Percentiles rank a stretch among this genome's conserved stretches.
Conservation (phyloP, 2,797 vertebrate species). For the Buphagus erythrorhynchus region DNA sequence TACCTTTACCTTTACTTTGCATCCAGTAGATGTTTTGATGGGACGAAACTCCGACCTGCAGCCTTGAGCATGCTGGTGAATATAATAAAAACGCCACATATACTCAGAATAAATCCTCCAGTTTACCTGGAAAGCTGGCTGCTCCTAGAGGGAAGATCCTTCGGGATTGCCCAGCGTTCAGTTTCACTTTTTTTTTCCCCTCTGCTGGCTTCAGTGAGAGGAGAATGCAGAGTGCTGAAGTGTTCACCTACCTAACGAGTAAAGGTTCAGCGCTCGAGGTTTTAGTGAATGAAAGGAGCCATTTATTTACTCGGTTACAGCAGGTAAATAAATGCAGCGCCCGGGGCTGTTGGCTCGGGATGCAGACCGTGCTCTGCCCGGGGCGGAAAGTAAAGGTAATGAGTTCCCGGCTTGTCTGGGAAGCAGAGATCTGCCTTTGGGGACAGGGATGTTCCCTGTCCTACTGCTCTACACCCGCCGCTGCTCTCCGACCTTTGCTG, state of each 20-base stretch:
- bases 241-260: rapidly evolving
- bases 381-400: background rate
- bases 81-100: rapidly evolving
- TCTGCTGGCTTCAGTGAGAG: background rate
- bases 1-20: too few relatives aligned
- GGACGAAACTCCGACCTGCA: rapidly evolving
- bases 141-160: background rate
- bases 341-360: background rate
- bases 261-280: background rate
- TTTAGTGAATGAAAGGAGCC: background rate
- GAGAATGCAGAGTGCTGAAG: background rate
- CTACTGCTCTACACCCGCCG: background rate
- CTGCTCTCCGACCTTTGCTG: background rate
- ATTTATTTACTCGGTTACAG: background rate
- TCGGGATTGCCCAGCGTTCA: background rate
- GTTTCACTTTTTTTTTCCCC: background rate
- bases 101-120: background rate
- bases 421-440: background rate
- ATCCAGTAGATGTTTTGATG: rapidly evolving
- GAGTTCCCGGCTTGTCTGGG: background rate
- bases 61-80: background rate
- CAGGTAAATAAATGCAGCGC: background rate
- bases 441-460: background rate
- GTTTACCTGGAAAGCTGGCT: background rate
- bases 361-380: background rate